Base-by-base conservation (phyloP, 2,888 invertebrate genomes). In the Eilema sororculum region DNA sequence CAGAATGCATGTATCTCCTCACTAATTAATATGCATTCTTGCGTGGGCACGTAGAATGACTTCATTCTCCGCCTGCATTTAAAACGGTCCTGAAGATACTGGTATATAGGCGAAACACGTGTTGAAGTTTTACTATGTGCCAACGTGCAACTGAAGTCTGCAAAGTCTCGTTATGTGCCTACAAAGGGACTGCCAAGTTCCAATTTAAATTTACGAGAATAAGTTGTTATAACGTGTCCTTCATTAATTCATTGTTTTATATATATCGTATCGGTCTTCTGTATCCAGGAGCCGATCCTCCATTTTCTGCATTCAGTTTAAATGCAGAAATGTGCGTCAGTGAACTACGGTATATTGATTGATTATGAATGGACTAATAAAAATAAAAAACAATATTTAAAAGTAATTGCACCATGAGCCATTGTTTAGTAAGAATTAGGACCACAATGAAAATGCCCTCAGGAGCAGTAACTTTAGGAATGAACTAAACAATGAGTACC, bases 31-130 rank as follows among this genome's bases (percentile, higher is more conserved):
- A 52, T 52, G n/a, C 52, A 52, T 52, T 52, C 52, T n/a, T 52
- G 52, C 52, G 52, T 52, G n/a, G n/a, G 52, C 52, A 52, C 52
- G 52, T 52, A 52, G 46, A 52, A n/a, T 52, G 52, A 52, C 52
- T 52, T 52, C 20, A 52, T 52, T 52, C 8, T 8, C n/a, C 52
- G 52, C n/a, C 52, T 52, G 52, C 52, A n/a, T 52, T n/a, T 52
- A 8, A n/a, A 52, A n/a, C 8, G 52, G n/a, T 61, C 61, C 30
- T 30, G 30, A 61, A 61, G 30, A 20, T 61, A 52, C n/a, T 52
- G n/a, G 9, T 52, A 52, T 52, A n/a, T 20, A 52, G n/a, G 52
- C 52, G n/a, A 52, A 52, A 52, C 52, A 52, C 52, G 5, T 46
- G 52, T 52, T 9, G n/a, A 52, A 52, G 52, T 52, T n/a, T 52